Conservation (phyloP, 1,140 invertebrate genomes). For the Caerostris darwini region DNA sequence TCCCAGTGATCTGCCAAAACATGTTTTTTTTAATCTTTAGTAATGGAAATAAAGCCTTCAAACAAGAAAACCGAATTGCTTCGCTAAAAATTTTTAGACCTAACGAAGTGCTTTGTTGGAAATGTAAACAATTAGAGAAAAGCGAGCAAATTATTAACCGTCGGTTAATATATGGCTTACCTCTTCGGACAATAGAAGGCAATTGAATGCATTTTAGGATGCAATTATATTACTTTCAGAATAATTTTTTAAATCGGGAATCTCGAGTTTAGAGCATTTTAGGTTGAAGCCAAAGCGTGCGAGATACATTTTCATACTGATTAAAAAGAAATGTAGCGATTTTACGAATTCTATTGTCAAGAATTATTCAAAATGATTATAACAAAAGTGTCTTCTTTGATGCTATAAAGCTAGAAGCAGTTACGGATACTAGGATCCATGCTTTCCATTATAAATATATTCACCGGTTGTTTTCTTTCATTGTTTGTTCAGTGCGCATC, state of each 20-base stretch:
- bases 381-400: constrained; percentile 10
- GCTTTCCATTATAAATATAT: constrained; percentile 2
- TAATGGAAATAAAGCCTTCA: neutral
- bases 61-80: neutral
- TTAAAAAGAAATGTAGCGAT: constrained; percentile 17
- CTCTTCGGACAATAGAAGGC: constrained; percentile 12
- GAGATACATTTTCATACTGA: neutral
- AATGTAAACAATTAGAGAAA: constrained; percentile 53
- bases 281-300: neutral
- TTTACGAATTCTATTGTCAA: neutral
- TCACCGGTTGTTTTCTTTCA: neutral
- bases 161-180: constrained; percentile 17
- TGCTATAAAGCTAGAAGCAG: neutral
- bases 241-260: neutral
- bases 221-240: constrained; percentile 28
- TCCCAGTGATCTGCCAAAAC: neutral
- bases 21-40: neutral
- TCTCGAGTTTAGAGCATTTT: neutral
- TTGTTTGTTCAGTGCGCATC: neutral
- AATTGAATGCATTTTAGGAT: constrained; percentile 26
- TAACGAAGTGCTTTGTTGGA: constrained; percentile 16
- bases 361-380: constrained; percentile 41
- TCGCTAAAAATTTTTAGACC: constrained; percentile 26
- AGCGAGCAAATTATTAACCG: neutral
- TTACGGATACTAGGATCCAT: neutral